These are phyloP conservation scores for Hormaphis cornu DNA, from an alignment of 1,140 invertebrate species.

Conservation along the genomic window DNA sequence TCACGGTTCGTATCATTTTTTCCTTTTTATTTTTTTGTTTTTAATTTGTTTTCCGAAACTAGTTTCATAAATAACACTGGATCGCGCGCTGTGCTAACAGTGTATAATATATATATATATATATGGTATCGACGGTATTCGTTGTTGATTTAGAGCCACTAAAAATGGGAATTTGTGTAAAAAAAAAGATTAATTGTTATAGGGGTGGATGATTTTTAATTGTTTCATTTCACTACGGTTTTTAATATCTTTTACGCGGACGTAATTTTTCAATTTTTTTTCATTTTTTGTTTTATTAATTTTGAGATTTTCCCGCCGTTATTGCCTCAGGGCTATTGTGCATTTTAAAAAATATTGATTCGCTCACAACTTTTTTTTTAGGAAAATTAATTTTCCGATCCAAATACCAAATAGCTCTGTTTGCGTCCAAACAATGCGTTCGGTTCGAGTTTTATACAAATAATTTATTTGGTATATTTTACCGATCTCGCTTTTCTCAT, in stretches of 20 bases:
- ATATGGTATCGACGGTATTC: conserved; percentile 20
- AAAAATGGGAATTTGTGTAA: conserved; percentile 13
- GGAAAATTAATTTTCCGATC: conserved; percentile 18
- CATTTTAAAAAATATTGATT: conserved; percentile 21
- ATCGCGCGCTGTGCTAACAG: no score
- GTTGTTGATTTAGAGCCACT: conserved; percentile 29
- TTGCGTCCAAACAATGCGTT: not conserved
- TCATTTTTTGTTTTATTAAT: no score
- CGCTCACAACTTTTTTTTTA: not conserved
- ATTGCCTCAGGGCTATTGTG: conserved; percentile 2
- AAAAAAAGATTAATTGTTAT: conserved; percentile 1
- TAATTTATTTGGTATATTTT: not conserved
- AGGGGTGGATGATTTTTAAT: conserved; percentile 21
- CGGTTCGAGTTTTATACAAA: no score
- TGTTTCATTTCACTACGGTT: conserved; percentile 14
- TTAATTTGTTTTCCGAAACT: conserved; percentile 20
- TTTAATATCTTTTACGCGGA: conserved; percentile 16
- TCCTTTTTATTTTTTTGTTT: conserved; percentile 1
- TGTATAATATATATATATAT: no score
- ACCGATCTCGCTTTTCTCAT: no score
- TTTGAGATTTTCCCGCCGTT: conserved; percentile 12
- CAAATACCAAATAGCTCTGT: not conserved
- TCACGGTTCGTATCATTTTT: not conserved
- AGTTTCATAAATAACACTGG: conserved; percentile 28
- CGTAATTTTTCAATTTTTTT: no score